Evolutionary conservation across 2,797 vertebrate species (phyloP).

Genomic region (Sebastes trivittatus): DNA sequence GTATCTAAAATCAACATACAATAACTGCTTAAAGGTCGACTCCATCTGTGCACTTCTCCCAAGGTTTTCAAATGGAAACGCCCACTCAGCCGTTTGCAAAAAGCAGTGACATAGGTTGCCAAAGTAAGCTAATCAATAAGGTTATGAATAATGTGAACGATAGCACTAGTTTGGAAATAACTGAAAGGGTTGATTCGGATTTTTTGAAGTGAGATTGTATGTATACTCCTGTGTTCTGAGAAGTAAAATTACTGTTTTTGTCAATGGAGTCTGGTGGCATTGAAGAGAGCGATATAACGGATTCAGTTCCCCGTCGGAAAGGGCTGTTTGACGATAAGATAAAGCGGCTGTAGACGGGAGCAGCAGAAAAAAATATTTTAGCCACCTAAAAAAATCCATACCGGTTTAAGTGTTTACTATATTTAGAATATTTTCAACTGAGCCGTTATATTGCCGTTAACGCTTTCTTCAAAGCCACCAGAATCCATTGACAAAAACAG

Average conservation of each 20-base stretch:
- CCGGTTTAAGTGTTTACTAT: too few relatives aligned
- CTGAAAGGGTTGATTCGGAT: neutral
- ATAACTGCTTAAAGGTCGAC: neutral
- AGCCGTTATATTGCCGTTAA: too few relatives aligned
- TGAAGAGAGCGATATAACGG: neutral
- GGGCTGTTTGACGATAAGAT: too few relatives aligned
- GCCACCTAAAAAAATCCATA: too few relatives aligned
- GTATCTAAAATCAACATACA: neutral
- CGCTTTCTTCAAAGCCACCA: too few relatives aligned
- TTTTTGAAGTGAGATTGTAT: neutral
- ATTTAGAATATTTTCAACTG: too few relatives aligned
- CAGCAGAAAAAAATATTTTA: too few relatives aligned
- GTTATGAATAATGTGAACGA: neutral
- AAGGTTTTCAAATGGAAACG: neutral
- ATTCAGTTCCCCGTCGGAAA: neutral
- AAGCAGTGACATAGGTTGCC: neutral
- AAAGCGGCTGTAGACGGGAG: too few relatives aligned
- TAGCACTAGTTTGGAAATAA: neutral
- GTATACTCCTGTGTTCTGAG: neutral
- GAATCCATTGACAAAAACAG: too few relatives aligned
- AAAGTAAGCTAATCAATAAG: neutral
- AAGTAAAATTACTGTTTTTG: neutral
- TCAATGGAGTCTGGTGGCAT: neutral
- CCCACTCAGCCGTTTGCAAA: rapidly evolving
- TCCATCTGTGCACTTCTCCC: neutral